These are phyloP conservation scores for Hycleus phaleratus DNA, from an alignment of 1,140 invertebrate genomes.

Conservation along the genomic window DNA sequence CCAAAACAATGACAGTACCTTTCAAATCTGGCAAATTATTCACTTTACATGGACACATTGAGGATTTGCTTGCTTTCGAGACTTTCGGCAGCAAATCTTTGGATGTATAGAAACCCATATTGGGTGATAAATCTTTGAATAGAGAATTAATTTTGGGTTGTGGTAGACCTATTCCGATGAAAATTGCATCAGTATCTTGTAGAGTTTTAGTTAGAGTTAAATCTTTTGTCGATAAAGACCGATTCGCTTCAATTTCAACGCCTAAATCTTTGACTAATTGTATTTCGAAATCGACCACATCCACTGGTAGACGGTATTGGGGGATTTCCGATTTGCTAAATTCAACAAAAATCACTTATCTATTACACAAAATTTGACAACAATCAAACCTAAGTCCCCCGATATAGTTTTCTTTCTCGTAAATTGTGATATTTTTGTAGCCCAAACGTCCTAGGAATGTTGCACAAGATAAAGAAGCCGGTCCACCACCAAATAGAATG, in stretches of 20 bases:
- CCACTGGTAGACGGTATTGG: conserved; percentile 88
- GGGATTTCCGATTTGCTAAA: conserved; percentile 90
- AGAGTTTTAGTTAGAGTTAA: conserved; percentile 65
- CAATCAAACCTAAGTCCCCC: conserved; percentile 75
- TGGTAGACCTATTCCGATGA: conserved; percentile 91
- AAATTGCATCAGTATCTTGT: conserved; percentile 70
- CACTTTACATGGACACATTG: conserved; percentile 71
- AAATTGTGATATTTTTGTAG: conserved; percentile 86
- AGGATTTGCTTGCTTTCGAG: conserved; percentile 73
- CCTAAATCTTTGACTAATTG: conserved; percentile 86
- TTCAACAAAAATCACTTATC: conserved; percentile 7
- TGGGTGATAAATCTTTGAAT: conserved; percentile 67
- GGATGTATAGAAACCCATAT: conserved; percentile 91
- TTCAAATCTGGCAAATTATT: conserved; percentile 62
- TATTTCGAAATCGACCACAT: conserved; percentile 91
- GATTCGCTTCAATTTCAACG: conserved; percentile 70
- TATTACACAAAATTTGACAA: neutral
- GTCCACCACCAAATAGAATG: conserved; percentile 88
- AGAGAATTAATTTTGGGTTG: conserved; percentile 76
- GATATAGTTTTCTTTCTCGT: conserved; percentile 79
- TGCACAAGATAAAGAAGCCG: conserved; percentile 94
- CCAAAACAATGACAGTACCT: conserved; percentile 89
- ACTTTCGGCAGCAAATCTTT: conserved; percentile 90
- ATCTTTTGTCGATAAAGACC: conserved; percentile 56
- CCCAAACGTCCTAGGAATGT: conserved; percentile 90